Conservation (phyloP, 2,797 vertebrate genomes). For the Cuniculus paca region DNA sequence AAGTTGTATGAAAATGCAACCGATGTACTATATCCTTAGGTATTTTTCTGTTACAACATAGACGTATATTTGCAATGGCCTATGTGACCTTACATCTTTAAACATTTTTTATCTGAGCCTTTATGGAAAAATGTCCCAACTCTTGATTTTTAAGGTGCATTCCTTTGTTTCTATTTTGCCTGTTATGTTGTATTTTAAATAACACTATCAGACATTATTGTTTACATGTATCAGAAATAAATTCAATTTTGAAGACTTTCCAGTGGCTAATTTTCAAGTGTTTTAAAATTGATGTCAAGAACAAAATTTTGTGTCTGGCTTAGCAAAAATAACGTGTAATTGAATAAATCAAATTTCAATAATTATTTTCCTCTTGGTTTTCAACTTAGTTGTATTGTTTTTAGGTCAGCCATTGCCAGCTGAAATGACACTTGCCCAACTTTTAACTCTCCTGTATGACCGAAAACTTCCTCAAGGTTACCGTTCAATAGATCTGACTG, state of each 20-base stretch:
- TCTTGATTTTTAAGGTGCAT: not conserved
- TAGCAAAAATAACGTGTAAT: slow-evolving; percentile 29
- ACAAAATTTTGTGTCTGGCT: not conserved
- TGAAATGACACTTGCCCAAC: slow-evolving; percentile 99
- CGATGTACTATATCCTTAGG: not conserved
- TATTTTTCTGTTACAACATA: not conserved
- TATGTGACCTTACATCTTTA: not conserved
- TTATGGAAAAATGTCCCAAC: not conserved
- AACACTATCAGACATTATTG: not conserved
- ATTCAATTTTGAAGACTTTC: not conserved
- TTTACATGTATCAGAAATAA: not conserved
- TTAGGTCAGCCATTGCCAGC: slow-evolving; percentile 96
- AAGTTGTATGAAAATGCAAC: not conserved
- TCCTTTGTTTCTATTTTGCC: slow-evolving; percentile 29
- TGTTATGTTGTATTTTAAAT: not conserved
- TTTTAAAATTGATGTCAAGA: slow-evolving; percentile 16
- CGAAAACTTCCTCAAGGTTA: slow-evolving; percentile 98
- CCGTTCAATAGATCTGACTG: slow-evolving; percentile 97
- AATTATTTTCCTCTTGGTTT: slow-evolving; percentile 1
- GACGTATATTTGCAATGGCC: not conserved
- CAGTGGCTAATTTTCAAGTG: not conserved
- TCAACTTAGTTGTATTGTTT: slow-evolving; percentile 73
- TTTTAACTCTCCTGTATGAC: slow-evolving; percentile 97
- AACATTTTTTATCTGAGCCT: not conserved
- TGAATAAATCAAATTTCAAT: slow-evolving; percentile 23